Conservation (phyloP, 2,113 vertebrate species). For the Lipophrys pholis region DNA sequence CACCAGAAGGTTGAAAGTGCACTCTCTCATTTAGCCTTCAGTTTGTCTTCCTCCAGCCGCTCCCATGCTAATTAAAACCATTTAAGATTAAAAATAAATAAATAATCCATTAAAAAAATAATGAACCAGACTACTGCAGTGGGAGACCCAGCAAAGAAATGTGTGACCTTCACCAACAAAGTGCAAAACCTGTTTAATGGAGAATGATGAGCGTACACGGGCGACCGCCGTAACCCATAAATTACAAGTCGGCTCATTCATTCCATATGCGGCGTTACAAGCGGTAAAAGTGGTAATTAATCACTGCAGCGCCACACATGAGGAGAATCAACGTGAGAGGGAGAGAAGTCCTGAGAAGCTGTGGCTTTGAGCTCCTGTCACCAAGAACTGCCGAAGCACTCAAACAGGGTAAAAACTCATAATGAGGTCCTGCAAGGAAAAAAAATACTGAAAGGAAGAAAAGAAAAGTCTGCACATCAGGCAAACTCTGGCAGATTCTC, state of each 20-base stretch:
- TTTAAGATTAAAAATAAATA: conserved; percentile 6
- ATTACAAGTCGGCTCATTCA: conserved; percentile 36
- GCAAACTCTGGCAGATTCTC: neutral
- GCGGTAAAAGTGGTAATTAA: conserved; percentile 49
- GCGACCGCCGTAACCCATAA: conserved; percentile 2
- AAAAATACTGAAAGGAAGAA: too few relatives aligned
- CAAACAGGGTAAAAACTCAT: conserved; percentile 6
- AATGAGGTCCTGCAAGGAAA: conserved; percentile 6
- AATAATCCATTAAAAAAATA: conserved; percentile 8
- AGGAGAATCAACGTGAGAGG: conserved; percentile 15
- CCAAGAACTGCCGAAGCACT: conserved; percentile 29
- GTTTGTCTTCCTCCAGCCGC: neutral
- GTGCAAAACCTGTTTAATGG: conserved; percentile 26
- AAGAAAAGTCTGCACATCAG: conserved; percentile 17
- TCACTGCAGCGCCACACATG: conserved; percentile 29
- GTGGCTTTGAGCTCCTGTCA: conserved; percentile 22
- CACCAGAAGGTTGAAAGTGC: too few relatives aligned
- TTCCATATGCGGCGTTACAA: conserved; percentile 20
- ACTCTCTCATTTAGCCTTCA: neutral
- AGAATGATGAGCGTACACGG: conserved; percentile 30
- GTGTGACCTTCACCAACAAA: conserved; percentile 16
- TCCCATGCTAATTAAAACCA: neutral
- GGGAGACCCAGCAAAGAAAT: conserved; percentile 3
- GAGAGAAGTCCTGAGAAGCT: neutral
- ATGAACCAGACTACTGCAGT: neutral